phyloP scores from a whole-genome alignment of 2,113 vertebrate species.

The Pyxicephalus adspersus region DNA sequence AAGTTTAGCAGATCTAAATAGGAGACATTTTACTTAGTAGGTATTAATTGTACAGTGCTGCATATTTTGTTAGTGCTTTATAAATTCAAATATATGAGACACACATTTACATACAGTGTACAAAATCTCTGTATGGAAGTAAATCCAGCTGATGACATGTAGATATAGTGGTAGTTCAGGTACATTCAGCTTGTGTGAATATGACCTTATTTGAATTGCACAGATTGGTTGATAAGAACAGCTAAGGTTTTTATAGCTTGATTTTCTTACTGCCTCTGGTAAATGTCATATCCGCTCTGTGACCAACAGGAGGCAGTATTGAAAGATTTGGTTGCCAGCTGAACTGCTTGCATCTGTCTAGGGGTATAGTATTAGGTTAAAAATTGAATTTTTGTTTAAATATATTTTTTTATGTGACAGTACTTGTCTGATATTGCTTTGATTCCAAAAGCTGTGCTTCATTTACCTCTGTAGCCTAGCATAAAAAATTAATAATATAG shows the following conservation, averaged over 20 bases:
- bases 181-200: neutral
- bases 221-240: neutral
- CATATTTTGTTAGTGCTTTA: too few relatives aligned
- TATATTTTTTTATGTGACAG: neutral
- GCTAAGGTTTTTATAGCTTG: neutral
- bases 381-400: too few relatives aligned
- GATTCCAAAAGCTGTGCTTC: neutral
- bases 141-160: too few relatives aligned
- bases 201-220: neutral
- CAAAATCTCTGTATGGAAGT: too few relatives aligned
- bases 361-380: neutral
- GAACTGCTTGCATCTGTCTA: neutral
- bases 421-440: neutral
- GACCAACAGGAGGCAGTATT: constrained; percentile 22
- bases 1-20: neutral
- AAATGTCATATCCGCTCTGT: neutral
- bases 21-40: neutral
- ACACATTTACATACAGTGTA: too few relatives aligned
- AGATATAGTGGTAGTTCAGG: neutral
- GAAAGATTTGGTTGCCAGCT: neutral
- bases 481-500: too few relatives aligned
- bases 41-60: too few relatives aligned
- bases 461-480: too few relatives aligned
- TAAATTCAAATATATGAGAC: too few relatives aligned
- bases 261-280: neutral